A percentile compares a stretch with the other conserved stretches of the same genome.
Conservation (phyloP, 2,113 vertebrate species). For the Ursus arctos region DNA sequence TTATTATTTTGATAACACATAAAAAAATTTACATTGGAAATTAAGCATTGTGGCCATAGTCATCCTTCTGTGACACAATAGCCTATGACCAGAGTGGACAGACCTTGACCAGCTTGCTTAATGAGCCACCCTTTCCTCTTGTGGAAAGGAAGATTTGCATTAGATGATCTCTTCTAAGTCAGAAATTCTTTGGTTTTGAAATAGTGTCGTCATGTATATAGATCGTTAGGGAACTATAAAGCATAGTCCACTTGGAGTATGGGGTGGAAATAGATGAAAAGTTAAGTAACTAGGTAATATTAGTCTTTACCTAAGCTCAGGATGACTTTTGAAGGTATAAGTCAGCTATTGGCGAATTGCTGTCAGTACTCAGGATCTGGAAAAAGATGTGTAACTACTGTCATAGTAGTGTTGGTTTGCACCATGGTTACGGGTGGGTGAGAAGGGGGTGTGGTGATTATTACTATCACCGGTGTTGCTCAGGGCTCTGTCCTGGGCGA, state of each 20-base stretch:
- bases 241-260: not conserved
- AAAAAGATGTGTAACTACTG: not conserved
- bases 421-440: not conserved
- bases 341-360: not conserved
- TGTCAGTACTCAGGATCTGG: not conserved
- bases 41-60: not conserved
- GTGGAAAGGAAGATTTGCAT: not conserved
- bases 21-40: not conserved
- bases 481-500: not conserved
- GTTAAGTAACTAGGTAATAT: not conserved
- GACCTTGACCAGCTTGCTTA: not conserved
- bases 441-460: not conserved
- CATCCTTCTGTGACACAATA: not conserved
- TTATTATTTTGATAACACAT: not conserved
- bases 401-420: not conserved
- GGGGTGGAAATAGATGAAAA: not conserved
- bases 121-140: not conserved
- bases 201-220: not conserved
- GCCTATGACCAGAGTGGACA: not conserved
- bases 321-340: not conserved
- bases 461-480: not conserved
- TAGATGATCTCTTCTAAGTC: not conserved
- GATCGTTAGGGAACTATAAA: not conserved
- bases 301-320: not conserved
- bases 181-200: constrained; percentile 55